phyloP scores from a whole-genome alignment of 2,888 invertebrate genomes.

The Pammene fasciana region DNA sequence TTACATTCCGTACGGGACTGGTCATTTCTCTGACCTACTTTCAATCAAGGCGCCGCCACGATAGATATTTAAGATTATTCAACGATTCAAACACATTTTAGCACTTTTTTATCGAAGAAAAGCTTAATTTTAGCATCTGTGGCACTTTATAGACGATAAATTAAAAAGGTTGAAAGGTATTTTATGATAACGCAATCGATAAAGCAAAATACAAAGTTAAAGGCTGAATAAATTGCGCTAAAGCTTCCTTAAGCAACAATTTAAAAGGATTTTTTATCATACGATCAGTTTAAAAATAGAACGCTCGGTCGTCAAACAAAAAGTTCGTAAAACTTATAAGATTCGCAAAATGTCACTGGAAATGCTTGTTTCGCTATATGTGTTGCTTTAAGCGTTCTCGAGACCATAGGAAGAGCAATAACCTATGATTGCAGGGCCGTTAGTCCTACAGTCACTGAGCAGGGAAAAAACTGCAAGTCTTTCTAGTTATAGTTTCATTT shows the following conservation, averaged over 20 bases:
- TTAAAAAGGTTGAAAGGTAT: not conserved
- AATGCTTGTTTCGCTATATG: constrained; percentile 62
- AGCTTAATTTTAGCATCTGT: not conserved
- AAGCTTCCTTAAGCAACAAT: constrained; percentile 9
- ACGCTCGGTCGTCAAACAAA: constrained; percentile 14
- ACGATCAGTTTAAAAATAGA: constrained; percentile 27
- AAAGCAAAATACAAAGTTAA: not conserved
- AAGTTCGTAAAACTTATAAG: constrained; percentile 30
- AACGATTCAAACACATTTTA: constrained; percentile 22
- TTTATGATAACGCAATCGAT: constrained; percentile 16
- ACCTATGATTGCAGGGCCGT: constrained; percentile 83
- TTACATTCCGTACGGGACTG: constrained; percentile 80
- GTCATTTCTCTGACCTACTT: constrained; percentile 82
- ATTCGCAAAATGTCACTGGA: constrained; percentile 45
- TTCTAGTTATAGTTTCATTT: constrained; percentile 41
- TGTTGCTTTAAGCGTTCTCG: constrained; percentile 60
- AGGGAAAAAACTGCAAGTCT: constrained; percentile 56
- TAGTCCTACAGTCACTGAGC: constrained; percentile 74
- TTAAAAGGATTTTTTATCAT: constrained; percentile 26
- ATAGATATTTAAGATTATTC: constrained; percentile 33
- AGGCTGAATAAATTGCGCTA: constrained; percentile 4
- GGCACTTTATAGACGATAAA: not conserved
- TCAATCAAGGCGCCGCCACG: constrained; percentile 49
- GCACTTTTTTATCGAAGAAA: constrained; percentile 7
- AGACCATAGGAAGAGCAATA: constrained; percentile 77